Evolutionary conservation across 2,888 invertebrate species (phyloP), one percentile per base, ranked within the genome.

Genomic region (Dorcus parallelipipedus): DNA sequence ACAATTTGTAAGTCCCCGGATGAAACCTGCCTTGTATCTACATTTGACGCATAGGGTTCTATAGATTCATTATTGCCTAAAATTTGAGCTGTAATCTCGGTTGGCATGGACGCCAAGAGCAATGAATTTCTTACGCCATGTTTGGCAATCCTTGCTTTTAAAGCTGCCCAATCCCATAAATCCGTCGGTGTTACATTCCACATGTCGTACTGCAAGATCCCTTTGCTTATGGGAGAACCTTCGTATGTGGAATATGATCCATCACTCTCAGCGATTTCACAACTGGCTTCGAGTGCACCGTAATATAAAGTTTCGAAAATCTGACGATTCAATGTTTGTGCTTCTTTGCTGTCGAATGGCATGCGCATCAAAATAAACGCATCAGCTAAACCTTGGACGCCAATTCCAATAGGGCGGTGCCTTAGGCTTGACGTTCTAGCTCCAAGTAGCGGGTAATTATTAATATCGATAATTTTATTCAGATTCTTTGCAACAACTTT

Each of bases 231-330:
- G 6, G 99, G 99, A 64, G 88, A 87, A 6, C 97, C 97, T 68
- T 85, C 79, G 71, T 97, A 99, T 0, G 96, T 93, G 72, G 94
- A 90, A 76, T 99, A 99, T 0, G 90, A 80, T 5, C 98, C 97
- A 45, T 84, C 72, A 71, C 86, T 84, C 74, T 91, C 86, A 1
- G 98, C 95, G 59, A 98, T 78, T 77, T 98, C 97, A 79, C 94
- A 95, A 75, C 96, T 97, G 0, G 96, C 92, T 78, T 97, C 97
- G 61, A 99, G 79, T 0, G 98, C 95, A n/a, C 92, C 95, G 78
- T 91, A 96, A 77, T 99, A 99, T 65, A 99, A 88, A 0, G 97
- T 97, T 82, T 99, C 98, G 78, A 99, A 99, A 67, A 99, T 97
- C 75, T 96, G 90, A 67, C 88, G 90, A 79, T 99, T 99, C 17